These are phyloP conservation scores for Hypanus sabinus DNA, from an alignment of 2,113 vertebrate genomes.

Conservation along the genomic window DNA sequence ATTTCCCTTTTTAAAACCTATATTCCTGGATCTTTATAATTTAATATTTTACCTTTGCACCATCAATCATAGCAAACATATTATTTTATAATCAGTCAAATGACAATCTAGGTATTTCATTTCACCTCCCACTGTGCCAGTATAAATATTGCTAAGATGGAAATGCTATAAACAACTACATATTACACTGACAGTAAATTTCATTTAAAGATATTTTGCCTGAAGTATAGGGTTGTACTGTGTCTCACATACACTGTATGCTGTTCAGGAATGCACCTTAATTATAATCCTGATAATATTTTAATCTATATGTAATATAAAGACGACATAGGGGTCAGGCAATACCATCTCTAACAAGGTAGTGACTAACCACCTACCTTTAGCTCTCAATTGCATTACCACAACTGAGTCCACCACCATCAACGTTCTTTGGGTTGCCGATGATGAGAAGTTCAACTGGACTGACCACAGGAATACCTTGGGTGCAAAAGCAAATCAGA, in stretches of 20 bases:
- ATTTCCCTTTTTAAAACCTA: background rate
- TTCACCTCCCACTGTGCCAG: background rate
- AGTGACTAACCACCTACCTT: too few relatives aligned
- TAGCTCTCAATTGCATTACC: too few relatives aligned
- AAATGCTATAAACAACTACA: background rate
- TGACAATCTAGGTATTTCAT: background rate
- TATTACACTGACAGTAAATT: background rate
- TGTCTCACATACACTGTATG: too few relatives aligned
- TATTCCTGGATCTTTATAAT: background rate
- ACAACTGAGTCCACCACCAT: too few relatives aligned
- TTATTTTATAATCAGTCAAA: background rate
- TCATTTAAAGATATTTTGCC: background rate
- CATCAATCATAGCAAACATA: background rate
- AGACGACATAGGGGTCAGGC: too few relatives aligned
- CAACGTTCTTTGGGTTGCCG: too few relatives aligned
- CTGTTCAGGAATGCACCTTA: background rate
- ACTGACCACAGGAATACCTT: too few relatives aligned
- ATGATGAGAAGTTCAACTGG: too few relatives aligned
- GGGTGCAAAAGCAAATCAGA: too few relatives aligned
- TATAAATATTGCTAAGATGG: background rate
- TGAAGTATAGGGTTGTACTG: background rate
- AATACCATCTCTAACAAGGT: too few relatives aligned
- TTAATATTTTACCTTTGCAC: background rate
- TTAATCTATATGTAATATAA: background rate
- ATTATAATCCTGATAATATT: background rate